These are phyloP conservation scores for Bombus ignitus DNA, from an alignment of 1,140 invertebrate genomes.

Conservation along the genomic window DNA sequence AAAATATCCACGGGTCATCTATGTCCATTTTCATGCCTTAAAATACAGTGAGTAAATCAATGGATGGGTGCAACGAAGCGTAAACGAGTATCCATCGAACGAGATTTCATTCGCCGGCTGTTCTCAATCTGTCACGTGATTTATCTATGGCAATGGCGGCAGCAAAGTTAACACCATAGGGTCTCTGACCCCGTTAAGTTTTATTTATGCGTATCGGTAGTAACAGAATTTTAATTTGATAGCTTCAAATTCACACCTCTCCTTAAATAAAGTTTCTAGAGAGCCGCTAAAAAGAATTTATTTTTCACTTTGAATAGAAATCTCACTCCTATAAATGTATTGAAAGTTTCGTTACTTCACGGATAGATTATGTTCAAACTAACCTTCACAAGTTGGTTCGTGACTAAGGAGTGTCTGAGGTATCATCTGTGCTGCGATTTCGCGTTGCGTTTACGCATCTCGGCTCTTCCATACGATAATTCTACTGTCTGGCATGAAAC, in stretches of 20 bases:
- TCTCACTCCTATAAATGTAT: background rate
- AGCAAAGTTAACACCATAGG: too few species aligned
- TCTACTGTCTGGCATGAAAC: background rate
- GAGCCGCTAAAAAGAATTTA: too few species aligned
- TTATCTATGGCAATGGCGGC: background rate
- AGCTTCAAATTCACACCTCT: too few species aligned
- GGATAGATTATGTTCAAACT: background rate
- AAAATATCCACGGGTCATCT: background rate
- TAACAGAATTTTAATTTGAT: too few species aligned
- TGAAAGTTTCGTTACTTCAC: background rate
- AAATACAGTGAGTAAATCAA: background rate
- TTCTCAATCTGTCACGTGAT: conserved; percentile 17
- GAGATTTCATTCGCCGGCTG: background rate
- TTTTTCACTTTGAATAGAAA: too few species aligned
- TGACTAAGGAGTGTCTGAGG: too few species aligned
- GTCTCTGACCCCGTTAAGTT: too few species aligned
- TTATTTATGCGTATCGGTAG: too few species aligned
- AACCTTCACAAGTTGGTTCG: background rate
- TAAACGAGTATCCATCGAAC: background rate
- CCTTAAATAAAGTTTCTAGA: too few species aligned
- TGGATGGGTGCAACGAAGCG: background rate
- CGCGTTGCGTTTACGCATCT: too few species aligned
- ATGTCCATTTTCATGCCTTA: background rate
- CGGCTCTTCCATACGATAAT: conserved; percentile 19
- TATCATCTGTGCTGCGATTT: too few species aligned